Evolutionary conservation across 2,113 vertebrate species (phyloP).

Genomic region (Dolichotis patagonum): DNA sequence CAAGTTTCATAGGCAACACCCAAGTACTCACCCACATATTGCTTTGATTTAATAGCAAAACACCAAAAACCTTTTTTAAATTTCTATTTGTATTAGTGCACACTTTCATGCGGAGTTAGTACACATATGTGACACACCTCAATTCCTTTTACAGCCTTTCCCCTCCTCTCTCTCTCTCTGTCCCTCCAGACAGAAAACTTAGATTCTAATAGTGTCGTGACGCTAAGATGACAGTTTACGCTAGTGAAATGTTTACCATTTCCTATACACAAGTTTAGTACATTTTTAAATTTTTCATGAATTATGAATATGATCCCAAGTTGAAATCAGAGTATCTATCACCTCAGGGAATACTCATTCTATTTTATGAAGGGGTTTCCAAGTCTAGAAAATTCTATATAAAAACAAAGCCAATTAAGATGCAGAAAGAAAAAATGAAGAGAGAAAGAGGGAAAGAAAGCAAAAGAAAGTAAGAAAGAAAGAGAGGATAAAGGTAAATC

Average conservation of each 20-base stretch:
- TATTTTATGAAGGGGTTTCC: neutral
- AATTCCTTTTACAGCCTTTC: neutral
- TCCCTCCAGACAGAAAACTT: neutral
- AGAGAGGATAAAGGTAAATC: neutral
- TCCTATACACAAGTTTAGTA: neutral
- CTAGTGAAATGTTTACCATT: neutral
- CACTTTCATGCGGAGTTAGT: neutral
- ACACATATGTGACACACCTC: neutral
- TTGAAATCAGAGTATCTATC: neutral
- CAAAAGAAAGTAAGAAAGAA: neutral
- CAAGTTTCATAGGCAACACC: constrained; percentile 2
- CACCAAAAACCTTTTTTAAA: neutral
- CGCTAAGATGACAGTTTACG: neutral
- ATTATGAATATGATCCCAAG: neutral
- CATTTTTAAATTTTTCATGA: neutral
- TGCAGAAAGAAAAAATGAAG: neutral
- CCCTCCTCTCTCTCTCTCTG: neutral
- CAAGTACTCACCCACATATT: neutral
- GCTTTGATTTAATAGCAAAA: neutral
- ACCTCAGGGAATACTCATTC: neutral
- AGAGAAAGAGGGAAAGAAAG: neutral
- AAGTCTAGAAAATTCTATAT: neutral
- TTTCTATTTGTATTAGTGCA: neutral
- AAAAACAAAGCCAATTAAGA: neutral
- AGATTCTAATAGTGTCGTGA: constrained; percentile 7